Percentiles rank a stretch among this genome's conserved stretches.
phyloP scores from a whole-genome alignment of 2,888 invertebrate species.

The Pollenia amentaria region DNA sequence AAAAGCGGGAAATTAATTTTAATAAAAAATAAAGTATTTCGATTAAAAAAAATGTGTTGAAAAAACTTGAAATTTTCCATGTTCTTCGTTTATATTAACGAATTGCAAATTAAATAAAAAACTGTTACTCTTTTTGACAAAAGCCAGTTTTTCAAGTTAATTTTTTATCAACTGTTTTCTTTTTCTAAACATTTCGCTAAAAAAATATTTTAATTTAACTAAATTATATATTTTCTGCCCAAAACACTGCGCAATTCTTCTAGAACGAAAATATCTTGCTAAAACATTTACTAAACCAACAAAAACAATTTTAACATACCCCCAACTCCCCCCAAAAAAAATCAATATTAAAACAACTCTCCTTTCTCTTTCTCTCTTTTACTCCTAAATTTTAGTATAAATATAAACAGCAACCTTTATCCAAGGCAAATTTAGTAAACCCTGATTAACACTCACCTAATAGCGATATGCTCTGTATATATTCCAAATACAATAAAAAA shows the following conservation, averaged over 20 bases:
- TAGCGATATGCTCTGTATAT: background rate
- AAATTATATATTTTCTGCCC: conserved; percentile 5
- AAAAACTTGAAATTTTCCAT: background rate
- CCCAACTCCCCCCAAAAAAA: conserved; percentile 47
- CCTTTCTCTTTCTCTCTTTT: conserved; percentile 68
- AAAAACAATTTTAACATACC: background rate
- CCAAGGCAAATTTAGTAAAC: background rate
- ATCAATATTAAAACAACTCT: conserved; percentile 42
- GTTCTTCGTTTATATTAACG: too few species aligned
- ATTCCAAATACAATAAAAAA: background rate
- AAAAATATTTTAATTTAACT: conserved; percentile 26
- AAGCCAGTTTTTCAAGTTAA: too few species aligned
- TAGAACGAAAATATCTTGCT: conserved; percentile 49
- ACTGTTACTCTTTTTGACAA: too few species aligned
- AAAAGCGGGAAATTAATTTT: conserved; percentile 64
- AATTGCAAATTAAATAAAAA: too few species aligned
- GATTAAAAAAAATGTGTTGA: conserved; percentile 9
- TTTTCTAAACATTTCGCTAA: conserved; percentile 25
- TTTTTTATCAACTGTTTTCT: too few species aligned
- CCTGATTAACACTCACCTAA: conserved; percentile 35
- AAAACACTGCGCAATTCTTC: conserved; percentile 62
- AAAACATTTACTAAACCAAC: conserved; percentile 47
- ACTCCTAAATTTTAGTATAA: conserved; percentile 15
- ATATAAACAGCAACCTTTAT: background rate
- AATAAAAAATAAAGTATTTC: background rate